Evolutionary conservation across 2,113 vertebrate species (phyloP).

Genomic region (Dryoscopus gambensis): DNA sequence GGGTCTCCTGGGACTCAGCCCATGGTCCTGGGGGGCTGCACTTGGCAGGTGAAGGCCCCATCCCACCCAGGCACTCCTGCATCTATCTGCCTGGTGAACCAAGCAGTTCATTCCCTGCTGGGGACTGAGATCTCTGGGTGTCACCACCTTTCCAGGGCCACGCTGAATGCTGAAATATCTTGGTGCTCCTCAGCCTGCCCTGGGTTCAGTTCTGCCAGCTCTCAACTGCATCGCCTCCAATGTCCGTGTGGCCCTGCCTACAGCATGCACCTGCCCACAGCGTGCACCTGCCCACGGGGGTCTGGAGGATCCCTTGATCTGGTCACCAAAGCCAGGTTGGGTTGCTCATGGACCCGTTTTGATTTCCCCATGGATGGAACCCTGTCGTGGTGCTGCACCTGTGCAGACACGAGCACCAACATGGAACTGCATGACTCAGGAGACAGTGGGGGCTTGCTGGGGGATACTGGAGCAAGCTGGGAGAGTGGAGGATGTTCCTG

Average conservation of each 20-base stretch:
- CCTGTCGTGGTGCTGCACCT: not conserved
- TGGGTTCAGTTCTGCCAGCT: not conserved
- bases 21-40: not conserved
- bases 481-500: not conserved
- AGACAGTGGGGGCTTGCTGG: not conserved
- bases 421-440: not conserved
- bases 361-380: not conserved
- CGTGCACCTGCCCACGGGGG: not conserved
- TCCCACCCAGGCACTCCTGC: not conserved
- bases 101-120: not conserved
- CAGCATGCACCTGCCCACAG: not conserved
- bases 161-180: not conserved
- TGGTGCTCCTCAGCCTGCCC: not conserved
- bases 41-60: not conserved
- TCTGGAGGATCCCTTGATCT: not conserved
- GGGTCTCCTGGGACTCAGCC: not conserved
- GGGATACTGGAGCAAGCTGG: not conserved
- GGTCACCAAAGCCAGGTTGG: not conserved
- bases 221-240: rapidly evolving
- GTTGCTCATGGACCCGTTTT: not conserved
- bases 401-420: not conserved
- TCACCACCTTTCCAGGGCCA: not conserved
- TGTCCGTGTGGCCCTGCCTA: not conserved
- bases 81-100: not conserved
- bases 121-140: not conserved